phyloP scores from a whole-genome alignment of 1,140 invertebrate genomes.

The Ruditapes philippinarum region DNA sequence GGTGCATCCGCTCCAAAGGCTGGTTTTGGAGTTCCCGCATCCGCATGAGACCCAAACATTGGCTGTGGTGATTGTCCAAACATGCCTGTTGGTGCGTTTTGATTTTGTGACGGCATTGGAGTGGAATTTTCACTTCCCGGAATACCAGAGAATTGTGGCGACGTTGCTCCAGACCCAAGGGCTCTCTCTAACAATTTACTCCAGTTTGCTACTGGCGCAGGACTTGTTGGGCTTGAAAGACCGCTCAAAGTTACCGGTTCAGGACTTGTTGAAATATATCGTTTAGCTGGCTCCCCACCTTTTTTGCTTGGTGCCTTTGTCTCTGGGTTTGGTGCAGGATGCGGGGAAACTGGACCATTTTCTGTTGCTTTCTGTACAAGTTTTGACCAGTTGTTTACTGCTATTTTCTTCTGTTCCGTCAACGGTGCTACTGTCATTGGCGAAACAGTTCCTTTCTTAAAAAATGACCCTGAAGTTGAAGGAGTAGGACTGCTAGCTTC shows the following conservation, averaged over 20 bases:
- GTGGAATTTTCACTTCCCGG: slow-evolving; percentile 12
- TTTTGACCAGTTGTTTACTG: slow-evolving; percentile 36
- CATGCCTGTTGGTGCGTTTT: slow-evolving; percentile 17
- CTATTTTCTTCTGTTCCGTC: slow-evolving; percentile 29
- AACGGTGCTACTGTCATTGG: slow-evolving; percentile 32
- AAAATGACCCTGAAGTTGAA: not conserved
- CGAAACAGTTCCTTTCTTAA: slow-evolving; percentile 33
- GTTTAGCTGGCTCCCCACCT: slow-evolving; percentile 10
- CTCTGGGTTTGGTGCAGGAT: slow-evolving; percentile 10
- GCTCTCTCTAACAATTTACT: slow-evolving; percentile 25
- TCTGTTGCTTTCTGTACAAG: slow-evolving; percentile 24
- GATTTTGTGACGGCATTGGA: not conserved
- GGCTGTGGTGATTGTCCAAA: slow-evolving; percentile 29
- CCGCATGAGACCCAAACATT: slow-evolving; percentile 25
- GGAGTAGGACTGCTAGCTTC: slow-evolving; percentile 3
- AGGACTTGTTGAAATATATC: slow-evolving; percentile 15
- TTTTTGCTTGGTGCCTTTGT: not conserved
- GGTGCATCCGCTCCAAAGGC: slow-evolving; percentile 46
- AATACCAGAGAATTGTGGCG: slow-evolving; percentile 19
- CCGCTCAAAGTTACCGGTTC: not conserved
- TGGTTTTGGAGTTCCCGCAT: slow-evolving; percentile 3
- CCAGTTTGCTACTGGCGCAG: slow-evolving; percentile 32
- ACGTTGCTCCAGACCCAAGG: not conserved
- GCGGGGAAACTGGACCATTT: slow-evolving; percentile 1
- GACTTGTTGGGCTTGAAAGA: not conserved